phyloP scores from a whole-genome alignment of 1,140 invertebrate genomes.

The Acromyrmex echinatior region DNA sequence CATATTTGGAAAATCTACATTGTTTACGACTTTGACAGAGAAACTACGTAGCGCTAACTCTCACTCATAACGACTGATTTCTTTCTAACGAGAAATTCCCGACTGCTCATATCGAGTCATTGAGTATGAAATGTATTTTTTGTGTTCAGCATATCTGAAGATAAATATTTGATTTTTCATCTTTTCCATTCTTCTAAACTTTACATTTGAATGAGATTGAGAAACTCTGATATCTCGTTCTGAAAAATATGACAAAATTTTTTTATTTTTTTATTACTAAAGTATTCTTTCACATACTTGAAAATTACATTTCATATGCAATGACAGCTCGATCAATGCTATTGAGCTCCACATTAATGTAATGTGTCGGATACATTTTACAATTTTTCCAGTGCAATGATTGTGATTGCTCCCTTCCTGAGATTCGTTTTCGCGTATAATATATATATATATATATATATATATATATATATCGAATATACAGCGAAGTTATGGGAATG shows the following conservation, averaged over 20 bases:
- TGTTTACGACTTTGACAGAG: conserved; percentile 75
- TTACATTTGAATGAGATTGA: neutral
- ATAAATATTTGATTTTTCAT: neutral
- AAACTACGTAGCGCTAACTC: conserved; percentile 76
- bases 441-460: neutral
- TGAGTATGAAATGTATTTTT: conserved; percentile 21
- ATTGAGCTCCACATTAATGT: conserved; percentile 3
- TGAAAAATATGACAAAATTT: neutral
- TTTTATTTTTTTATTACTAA: no score
- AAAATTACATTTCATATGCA: conserved; percentile 19
- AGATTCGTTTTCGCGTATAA: conserved; percentile 15
- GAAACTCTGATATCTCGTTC: neutral
- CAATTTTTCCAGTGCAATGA: conserved; percentile 11
- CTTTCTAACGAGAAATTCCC: conserved; percentile 56
- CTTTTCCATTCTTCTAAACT: neutral
- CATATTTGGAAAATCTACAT: conserved; percentile 77
- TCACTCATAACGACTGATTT: conserved; percentile 73
- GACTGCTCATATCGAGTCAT: neutral
- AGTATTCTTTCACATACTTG: no score
- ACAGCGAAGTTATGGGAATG: conserved; percentile 21
- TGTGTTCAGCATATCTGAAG: neutral
- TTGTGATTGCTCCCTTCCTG: conserved; percentile 10
- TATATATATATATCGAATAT: conserved; percentile 19
- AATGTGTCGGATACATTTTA: conserved; percentile 22
- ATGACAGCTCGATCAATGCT: neutral